Evolutionary conservation across 2,888 invertebrate species (phyloP), one percentile per base, ranked within the genome.

Genomic region (Parnassius apollo): DNA sequence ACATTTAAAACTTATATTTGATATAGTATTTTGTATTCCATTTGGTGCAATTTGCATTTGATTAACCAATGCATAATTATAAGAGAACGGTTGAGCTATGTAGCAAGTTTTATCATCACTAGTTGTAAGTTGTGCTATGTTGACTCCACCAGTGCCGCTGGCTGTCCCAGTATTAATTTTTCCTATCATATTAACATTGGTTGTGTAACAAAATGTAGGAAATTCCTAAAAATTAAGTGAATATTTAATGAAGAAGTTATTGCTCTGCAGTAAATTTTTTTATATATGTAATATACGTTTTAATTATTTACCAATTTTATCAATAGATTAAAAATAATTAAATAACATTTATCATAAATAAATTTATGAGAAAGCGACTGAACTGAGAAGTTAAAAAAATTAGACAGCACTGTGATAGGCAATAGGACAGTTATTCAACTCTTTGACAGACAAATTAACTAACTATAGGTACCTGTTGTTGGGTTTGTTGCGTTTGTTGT

Each of bases 1-100:
- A 85, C 97, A 97, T 86, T 97, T 97, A 82, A 96, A 97, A 72
- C 96, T 96, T 42, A 96, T 96, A 78, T 96, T 96, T 13, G 96
- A 94, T 78, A 95, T 95, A 62, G 95, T 94, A 75, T 95, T 95
- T 78, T 95, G 94, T 60, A 93, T 83, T 65, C 94, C 93, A 76
- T 94, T 94, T 61, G 93, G 93, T 25, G 95, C 94, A 65, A 96
- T 93, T 74, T 96, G 96, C 96, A 97, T 96, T 83, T 97, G 97
- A 85, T 97, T 97, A 57, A 96, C 94, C 71, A 97, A 90, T 2
- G 96, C 96, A 91, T 97, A 97, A 80, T 97, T 97, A 77, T 96
- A 96, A 58, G 94, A 94, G 74, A 95, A 94, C 7, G 95, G 95
- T 75, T 95, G 95, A 35, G 95, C 95, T 71, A 95, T 95, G 76